phyloP scores from a whole-genome alignment of 1,140 invertebrate species.

The Formica selysi region DNA sequence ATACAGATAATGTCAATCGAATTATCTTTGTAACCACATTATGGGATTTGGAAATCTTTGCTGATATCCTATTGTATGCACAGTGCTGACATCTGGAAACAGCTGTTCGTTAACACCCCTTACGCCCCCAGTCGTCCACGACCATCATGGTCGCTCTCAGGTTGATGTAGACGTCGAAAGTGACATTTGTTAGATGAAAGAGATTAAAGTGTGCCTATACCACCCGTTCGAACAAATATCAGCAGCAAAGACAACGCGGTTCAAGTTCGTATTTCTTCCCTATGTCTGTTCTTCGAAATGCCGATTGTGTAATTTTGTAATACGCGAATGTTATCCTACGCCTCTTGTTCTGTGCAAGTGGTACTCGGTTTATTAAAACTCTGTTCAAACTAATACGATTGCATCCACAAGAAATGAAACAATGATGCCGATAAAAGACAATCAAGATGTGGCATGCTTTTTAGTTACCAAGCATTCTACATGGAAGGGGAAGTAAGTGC shows the following conservation, averaged over 20 bases:
- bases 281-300: slow-evolving; percentile 49
- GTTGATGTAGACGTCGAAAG: slow-evolving; percentile 68
- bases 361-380: slow-evolving; percentile 61
- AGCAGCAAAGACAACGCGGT: slow-evolving; percentile 23
- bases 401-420: slow-evolving; percentile 86
- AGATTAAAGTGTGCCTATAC: slow-evolving; percentile 52
- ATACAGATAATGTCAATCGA: too few species aligned
- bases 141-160: slow-evolving; percentile 80
- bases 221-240: slow-evolving; percentile 23
- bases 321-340: slow-evolving; percentile 67
- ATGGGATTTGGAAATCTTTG: too few species aligned
- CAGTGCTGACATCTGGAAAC: slow-evolving; percentile 75
- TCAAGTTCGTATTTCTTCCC: slow-evolving; percentile 17
- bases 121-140: slow-evolving; percentile 31
- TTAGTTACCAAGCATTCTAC: slow-evolving; percentile 97
- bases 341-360: slow-evolving; percentile 51
- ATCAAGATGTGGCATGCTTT: slow-evolving; percentile 97
- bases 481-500: slow-evolving; percentile 96
- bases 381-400: slow-evolving; percentile 53
- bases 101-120: slow-evolving; percentile 78
- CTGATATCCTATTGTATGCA: too few species aligned
- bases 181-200: slow-evolving; percentile 76
- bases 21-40: too few species aligned
- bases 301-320: slow-evolving; percentile 62
- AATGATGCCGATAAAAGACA: slow-evolving; percentile 95